Base-by-base conservation (phyloP, 2,888 invertebrate genomes). In the Caenorhabditis japonica region DNA sequence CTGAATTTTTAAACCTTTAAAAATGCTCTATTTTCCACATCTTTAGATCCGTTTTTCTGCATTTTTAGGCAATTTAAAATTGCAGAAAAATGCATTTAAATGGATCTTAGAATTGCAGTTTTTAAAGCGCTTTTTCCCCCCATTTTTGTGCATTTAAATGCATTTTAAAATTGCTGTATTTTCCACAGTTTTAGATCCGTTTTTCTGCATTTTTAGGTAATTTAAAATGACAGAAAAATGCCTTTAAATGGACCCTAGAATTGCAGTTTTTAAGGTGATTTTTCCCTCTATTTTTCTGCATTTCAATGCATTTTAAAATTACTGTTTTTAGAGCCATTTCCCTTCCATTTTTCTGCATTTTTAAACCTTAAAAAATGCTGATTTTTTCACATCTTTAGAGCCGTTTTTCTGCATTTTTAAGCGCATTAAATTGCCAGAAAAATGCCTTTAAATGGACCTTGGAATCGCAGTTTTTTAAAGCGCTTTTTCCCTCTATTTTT, bases 1-100 rank as follows among this genome's bases (percentile, higher is more conserved):
- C n/a, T 13, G 33, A 27, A 33, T 44, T 59, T 23, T 44, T 25
- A 52, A 44, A n/a, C n/a, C n/a, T n/a, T n/a, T n/a, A n/a, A n/a
- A n/a, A n/a, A n/a, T n/a, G n/a, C n/a, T n/a, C n/a, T n/a, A n/a
- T n/a, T n/a, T n/a, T n/a, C 23, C 66, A 43, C 53, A 34, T 47
- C 51, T 19, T 41, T 34, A 36, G 34, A 34, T 19, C 34, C 13
- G 15, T 55, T 55, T 19, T n/a, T 33, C 4, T 12, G n/a, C 53
- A 5, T 10, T 21, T 34, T 51, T 51, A 17, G 0, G 4, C 13
- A 25, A 4, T 21, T 51, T 0, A 0, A 25, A 44, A 25, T 2
- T 0, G 10, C 12, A 3, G 2, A 3, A 46, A 46, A 46, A n/a
- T 23, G n/a, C 39, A 39, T 39, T 39, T 44, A 5, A 4, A 10